Conservation (phyloP, 2,797 vertebrate species). For the Xenopus petersii region DNA sequence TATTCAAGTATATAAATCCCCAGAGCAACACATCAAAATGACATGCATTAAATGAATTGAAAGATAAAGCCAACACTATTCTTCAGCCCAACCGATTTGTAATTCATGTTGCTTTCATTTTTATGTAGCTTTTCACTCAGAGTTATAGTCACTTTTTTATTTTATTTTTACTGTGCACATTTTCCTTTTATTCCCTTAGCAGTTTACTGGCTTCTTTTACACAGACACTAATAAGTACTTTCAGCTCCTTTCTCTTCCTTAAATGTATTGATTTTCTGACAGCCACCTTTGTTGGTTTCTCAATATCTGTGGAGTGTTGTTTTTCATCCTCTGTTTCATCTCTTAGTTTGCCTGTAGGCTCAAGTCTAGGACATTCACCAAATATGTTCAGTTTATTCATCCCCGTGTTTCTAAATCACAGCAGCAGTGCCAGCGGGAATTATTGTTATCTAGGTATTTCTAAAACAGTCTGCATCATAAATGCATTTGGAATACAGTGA, state of each 20-base stretch:
- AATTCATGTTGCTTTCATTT: constrained; percentile 6
- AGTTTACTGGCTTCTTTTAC: constrained; percentile 15
- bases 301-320: constrained; percentile 2
- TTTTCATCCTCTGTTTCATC: constrained; percentile 9
- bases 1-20: neutral
- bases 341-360: constrained; percentile 3
- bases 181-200: constrained; percentile 24
- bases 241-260: constrained; percentile 23
- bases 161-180: constrained; percentile 20
- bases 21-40: constrained; percentile 25
- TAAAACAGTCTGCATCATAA: too few species aligned
- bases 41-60: constrained; percentile 16
- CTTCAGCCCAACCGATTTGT: neutral
- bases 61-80: constrained; percentile 28
- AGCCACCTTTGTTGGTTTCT: constrained; percentile 17
- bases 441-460: too few species aligned
- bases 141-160: constrained; percentile 10
- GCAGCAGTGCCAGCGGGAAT: neutral
- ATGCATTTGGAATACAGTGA: too few species aligned
- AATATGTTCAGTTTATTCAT: neutral
- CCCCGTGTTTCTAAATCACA: neutral
- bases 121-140: constrained; percentile 17
- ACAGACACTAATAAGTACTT: constrained; percentile 33
- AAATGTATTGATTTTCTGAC: constrained; percentile 38
- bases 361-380: neutral